These are phyloP conservation scores for Apis mellifera DNA, from an alignment of 1,140 invertebrate genomes.

Conservation along the genomic window DNA sequence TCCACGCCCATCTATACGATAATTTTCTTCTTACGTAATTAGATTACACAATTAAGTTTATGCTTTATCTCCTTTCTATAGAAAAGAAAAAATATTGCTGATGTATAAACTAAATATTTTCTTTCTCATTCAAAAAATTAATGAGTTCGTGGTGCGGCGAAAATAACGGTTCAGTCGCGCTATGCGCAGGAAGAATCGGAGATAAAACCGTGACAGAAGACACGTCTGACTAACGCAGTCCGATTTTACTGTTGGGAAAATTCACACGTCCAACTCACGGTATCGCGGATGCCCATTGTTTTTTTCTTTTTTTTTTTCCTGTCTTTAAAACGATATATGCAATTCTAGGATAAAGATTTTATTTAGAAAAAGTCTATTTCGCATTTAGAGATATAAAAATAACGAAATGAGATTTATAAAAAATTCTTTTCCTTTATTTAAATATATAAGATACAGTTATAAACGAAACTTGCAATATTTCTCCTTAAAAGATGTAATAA, in stretches of 20 bases:
- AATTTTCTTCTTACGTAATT: background rate
- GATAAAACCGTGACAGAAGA: constrained; percentile 4
- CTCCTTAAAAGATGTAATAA: no score
- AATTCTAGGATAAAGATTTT: no score
- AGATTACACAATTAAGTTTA: background rate
- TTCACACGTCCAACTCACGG: background rate
- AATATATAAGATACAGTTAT: no score
- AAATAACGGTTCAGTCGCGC: constrained; percentile 23
- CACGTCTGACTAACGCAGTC: constrained; percentile 1
- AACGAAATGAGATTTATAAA: no score
- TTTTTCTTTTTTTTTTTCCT: no score
- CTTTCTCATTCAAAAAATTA: constrained; percentile 11
- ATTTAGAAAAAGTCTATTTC: no score
- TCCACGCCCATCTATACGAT: background rate
- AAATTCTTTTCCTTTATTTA: no score
- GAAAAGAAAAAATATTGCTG: background rate
- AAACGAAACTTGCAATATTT: no score
- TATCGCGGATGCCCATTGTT: background rate
- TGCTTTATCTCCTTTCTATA: background rate
- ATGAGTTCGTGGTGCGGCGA: background rate
- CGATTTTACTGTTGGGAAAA: constrained; percentile 25
- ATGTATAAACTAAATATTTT: background rate
- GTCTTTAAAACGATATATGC: no score
- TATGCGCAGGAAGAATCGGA: background rate
- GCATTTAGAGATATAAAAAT: no score